A percentile compares a stretch with the other conserved stretches of the same genome.
Conservation (phyloP, 2,113 vertebrate species). For the Odontophorus gujanensis region DNA sequence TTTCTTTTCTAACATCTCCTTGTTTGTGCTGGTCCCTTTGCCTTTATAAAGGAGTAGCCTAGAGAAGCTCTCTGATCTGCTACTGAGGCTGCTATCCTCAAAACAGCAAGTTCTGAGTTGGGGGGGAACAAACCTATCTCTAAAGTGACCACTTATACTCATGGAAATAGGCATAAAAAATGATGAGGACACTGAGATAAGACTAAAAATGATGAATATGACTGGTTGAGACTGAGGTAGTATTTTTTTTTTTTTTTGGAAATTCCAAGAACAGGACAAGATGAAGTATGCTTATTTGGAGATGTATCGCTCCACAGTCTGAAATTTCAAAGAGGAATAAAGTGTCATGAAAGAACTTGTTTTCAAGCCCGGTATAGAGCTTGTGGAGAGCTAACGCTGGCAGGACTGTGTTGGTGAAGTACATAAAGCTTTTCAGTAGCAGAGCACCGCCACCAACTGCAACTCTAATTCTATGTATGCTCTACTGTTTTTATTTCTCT, state of each 20-base stretch:
- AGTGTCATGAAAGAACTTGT: neutral
- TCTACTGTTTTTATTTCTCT: neutral
- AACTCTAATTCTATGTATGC: neutral
- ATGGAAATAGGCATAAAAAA: neutral
- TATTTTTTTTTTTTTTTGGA: neutral
- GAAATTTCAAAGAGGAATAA: neutral
- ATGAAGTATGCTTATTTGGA: neutral
- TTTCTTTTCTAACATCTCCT: too few species aligned
- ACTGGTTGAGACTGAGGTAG: neutral
- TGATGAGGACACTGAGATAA: neutral
- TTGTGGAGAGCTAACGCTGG: neutral
- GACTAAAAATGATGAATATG: neutral
- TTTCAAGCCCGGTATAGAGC: neutral
- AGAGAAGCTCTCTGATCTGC: neutral
- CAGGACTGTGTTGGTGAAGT: neutral
- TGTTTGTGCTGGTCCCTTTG: too few species aligned
- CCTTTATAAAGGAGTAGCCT: neutral
- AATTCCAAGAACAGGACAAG: neutral
- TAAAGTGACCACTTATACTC: neutral
- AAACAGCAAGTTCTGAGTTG: neutral
- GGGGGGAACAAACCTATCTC: neutral
- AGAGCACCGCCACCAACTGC: neutral
- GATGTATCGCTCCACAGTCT: neutral
- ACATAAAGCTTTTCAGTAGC: neutral
- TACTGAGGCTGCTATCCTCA: neutral